Conservation (phyloP, 2,888 invertebrate species). For the Prosapia bicincta region DNA sequence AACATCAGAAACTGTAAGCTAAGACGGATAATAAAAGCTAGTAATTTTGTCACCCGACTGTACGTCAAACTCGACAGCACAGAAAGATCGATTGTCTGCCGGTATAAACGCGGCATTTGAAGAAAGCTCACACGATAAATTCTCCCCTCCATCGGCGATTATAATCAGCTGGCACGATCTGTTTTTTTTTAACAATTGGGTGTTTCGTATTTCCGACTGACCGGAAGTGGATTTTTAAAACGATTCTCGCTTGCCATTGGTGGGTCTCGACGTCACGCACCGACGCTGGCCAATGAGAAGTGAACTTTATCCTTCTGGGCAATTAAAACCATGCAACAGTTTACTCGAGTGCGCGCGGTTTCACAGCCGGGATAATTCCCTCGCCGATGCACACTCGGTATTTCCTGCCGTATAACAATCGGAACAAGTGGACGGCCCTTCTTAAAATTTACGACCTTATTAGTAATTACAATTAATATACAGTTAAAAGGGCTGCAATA, state of each 20-base stretch:
- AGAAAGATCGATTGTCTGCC: background rate
- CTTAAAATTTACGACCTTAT: too few relatives aligned
- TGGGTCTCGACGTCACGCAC: background rate
- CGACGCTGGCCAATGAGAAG: background rate
- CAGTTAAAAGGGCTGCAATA: too few relatives aligned
- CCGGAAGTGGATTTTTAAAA: background rate
- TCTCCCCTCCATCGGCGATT: background rate
- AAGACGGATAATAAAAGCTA: too few relatives aligned
- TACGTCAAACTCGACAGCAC: background rate
- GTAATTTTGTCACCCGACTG: background rate
- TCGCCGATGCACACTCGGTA: background rate
- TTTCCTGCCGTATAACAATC: background rate
- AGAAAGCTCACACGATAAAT: conserved; percentile 2
- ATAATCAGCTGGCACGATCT: background rate
- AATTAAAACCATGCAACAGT: background rate
- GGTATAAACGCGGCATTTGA: background rate
- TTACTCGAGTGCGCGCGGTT: background rate
- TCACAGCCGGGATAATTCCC: background rate
- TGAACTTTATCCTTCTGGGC: background rate
- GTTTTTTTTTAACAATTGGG: conserved; percentile 1
- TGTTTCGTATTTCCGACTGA: conserved; percentile 2
- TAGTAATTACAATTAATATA: too few relatives aligned
- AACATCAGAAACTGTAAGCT: too few relatives aligned
- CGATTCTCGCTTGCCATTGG: background rate
- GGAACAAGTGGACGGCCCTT: background rate